These are phyloP conservation scores for Acanthoscelides obtectus DNA, from an alignment of 2,888 invertebrate species.

Conservation along the genomic window DNA sequence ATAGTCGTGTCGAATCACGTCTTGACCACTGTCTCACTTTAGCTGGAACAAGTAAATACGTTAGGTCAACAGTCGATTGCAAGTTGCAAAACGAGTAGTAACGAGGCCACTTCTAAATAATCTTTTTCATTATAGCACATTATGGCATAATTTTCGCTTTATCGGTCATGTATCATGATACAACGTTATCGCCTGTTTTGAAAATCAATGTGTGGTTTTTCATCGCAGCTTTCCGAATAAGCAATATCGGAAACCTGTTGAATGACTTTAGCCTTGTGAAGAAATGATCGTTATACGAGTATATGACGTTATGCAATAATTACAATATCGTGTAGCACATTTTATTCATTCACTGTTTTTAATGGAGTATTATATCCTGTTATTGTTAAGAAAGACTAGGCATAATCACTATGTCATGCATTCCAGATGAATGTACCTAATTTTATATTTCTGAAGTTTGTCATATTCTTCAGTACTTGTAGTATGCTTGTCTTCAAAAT, in stretches of 20 bases:
- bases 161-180: not conserved
- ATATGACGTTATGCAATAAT: not conserved
- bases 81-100: not conserved
- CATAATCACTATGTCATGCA: no score
- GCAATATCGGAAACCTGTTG: not conserved
- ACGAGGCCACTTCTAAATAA: not conserved
- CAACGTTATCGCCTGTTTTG: not conserved
- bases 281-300: not conserved
- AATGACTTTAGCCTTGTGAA: not conserved
- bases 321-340: not conserved
- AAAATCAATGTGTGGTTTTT: not conserved
- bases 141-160: not conserved
- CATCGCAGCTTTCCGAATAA: not conserved
- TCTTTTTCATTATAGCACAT: not conserved
- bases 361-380: not conserved
- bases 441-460: no score
- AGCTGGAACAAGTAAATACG: no score
- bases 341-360: not conserved
- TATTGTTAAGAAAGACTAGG: not conserved
- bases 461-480: no score
- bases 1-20: no score
- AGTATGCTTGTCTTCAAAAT: no score
- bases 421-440: no score
- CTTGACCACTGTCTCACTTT: no score
- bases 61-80: no score